Evolutionary conservation across 2,113 vertebrate genomes (phyloP).

Genomic region (Petaurus breviceps): DNA sequence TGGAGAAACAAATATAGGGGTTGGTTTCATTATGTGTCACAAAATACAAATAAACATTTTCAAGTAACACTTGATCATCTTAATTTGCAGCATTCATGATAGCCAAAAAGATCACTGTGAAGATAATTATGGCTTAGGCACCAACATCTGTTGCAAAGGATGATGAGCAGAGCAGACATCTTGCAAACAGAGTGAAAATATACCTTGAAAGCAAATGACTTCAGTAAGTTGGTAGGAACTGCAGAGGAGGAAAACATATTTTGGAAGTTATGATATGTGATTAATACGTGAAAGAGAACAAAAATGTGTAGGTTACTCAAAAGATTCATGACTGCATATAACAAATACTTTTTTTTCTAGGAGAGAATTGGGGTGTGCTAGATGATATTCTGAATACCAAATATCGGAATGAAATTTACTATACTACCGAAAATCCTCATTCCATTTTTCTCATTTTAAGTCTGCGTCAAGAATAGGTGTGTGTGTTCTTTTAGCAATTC

Average conservation of each 20-base stretch:
- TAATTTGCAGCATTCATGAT: not conserved
- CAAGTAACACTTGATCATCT: not conserved
- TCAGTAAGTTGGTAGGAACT: not conserved
- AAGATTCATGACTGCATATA: not conserved
- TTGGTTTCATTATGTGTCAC: not conserved
- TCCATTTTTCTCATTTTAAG: not conserved
- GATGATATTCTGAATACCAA: not conserved
- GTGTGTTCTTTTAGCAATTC: not conserved
- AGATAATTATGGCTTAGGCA: not conserved
- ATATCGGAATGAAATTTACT: not conserved
- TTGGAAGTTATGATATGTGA: not conserved
- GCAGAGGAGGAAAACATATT: not conserved
- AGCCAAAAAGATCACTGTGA: not conserved
- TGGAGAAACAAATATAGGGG: not conserved
- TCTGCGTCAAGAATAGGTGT: not conserved
- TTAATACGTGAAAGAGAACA: not conserved
- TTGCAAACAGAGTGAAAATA: not conserved
- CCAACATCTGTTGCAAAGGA: not conserved
- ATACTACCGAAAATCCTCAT: not conserved
- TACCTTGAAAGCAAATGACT: not conserved
- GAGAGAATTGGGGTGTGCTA: not conserved
- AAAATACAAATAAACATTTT: not conserved
- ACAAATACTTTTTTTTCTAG: not conserved
- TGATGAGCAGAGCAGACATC: not conserved
- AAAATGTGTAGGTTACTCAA: not conserved